Base-by-base conservation (phyloP, 2,888 invertebrate species). In the Andrena haemorrhoa region DNA sequence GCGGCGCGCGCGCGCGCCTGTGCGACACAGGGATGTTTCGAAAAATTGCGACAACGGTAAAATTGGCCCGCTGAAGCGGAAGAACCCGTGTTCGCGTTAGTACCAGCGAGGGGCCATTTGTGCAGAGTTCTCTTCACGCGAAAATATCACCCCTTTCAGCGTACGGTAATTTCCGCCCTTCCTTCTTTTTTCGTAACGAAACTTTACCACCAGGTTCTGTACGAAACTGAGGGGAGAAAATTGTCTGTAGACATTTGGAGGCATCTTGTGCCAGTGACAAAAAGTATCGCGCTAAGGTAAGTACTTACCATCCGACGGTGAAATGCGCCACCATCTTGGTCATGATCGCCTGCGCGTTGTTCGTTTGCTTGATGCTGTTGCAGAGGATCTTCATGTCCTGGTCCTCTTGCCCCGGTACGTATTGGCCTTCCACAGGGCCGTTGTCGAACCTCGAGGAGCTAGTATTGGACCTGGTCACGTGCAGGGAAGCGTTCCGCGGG, bases 401-500 rank as follows among this genome's bases (percentile, higher is more conserved):
- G 77, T 93, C 94, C 58, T 94, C 93, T 75, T 93, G 92, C 8
- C 91, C 93, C 6, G 91, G 90, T 61, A 92, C 86, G 79, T 93
- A 91, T 58, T 92, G 91, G 68, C 89, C 89, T 75, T 93, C 92
- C 66, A 88, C 81, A 2, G 86, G 87, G 6, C 90, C 90, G 60
- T 87, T 88, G 65, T 92, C 92, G 86, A 90, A 90, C 75, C 92
- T 90, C 35, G 92, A 84, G 60, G 87, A 89, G 74, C 92, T 93
- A 26, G 91, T 89, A 86, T 94, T 94, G 56, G 93, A 91, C 90
- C 94, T 96, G 78, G 96, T 96, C 89, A 97, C 96, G 88, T 96
- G 95, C 29, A 97, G 94, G 3, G 97, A 97, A n/a, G 96, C 96
- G 93, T 97, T 97, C 86, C 96, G 95, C 93, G 97, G 96, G 94